A percentile compares a stretch with the other conserved stretches of the same genome.
These are phyloP conservation scores for Syngnathus floridae DNA, from an alignment of 2,113 vertebrate species.

Conservation along the genomic window DNA sequence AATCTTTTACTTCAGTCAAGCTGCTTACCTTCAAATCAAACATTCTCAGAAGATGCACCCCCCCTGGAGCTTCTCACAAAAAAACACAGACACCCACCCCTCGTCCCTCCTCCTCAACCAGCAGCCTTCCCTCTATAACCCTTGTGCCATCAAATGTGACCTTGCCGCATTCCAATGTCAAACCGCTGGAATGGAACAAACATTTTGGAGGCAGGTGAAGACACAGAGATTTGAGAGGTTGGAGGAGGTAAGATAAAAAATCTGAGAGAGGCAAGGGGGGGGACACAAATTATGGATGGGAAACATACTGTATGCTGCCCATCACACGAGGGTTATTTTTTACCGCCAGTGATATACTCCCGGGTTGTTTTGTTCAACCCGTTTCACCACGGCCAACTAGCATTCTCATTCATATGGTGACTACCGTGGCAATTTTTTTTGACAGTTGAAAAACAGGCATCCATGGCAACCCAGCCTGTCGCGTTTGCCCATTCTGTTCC, in stretches of 20 bases:
- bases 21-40: constrained; percentile 20
- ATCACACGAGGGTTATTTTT: no score
- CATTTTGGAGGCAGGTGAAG: constrained; percentile 11
- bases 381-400: no score
- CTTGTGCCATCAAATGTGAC: constrained; percentile 20
- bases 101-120: neutral
- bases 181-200: constrained; percentile 46
- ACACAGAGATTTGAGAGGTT: neutral
- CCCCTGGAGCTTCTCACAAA: neutral
- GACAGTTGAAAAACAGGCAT: no score
- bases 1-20: constrained; percentile 2
- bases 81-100: neutral
- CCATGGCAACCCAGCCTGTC: no score
- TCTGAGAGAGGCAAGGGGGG: neutral
- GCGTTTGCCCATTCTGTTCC: no score
- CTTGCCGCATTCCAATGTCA: constrained; percentile 50
- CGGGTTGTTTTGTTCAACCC: no score
- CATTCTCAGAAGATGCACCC: constrained; percentile 1
- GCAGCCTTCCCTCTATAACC: neutral
- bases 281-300: constrained; percentile 6
- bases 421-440: no score
- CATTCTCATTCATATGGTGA: no score
- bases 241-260: neutral
- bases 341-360: no score
- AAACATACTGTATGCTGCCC: neutral